Evolutionary conservation across 1,140 invertebrate genomes (phyloP), one percentile per base, ranked within the genome.

Genomic region (Babylonia areolata): DNA sequence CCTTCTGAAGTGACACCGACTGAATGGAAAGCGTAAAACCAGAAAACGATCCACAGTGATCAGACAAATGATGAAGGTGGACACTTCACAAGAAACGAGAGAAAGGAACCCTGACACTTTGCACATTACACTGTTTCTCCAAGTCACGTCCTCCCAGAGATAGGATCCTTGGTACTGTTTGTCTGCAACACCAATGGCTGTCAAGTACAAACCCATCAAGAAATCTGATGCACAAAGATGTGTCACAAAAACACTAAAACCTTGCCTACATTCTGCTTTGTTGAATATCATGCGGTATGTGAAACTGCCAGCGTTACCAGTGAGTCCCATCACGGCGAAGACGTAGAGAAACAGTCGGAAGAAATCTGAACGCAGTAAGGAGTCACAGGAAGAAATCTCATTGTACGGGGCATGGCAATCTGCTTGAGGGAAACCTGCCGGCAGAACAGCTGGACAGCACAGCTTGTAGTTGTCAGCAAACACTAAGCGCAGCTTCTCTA

Each of bases 141-240:
- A 93, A 1, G 71, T 17, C 12, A 51, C 69, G 28, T 90, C 91
- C 71, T 91, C 58, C 69, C 87, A 88, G 12, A 88, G 81, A 80
- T 93, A 93, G 23, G 42, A 64, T 15, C 90, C 90, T 23, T 88
- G 84, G 82, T 89, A 92, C 23, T 83, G 33, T 15, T 77, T 75
- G 78, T 93, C 92, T 2, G 89, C 89, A 3, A 84, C 42, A 17
- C 89, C 91, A 35, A 93, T 91, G 20, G 92, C 89, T 2, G 89
- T 71, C 58, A 93, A 75, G 81, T 93, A 93, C 17, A 92, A 42
- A 1, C 92, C 92, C 92, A 92, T 93, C 15, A 91, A 78, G 33
- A 92, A 87, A 80, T 93, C 92, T 33, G 91, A 88, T 17, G 90
- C 23, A 40, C 88, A 85, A 6, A 93, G 84, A 85, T 92, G 91